These are phyloP conservation scores for Melanotaenia duboulayi DNA, from an alignment of 2,113 vertebrate genomes.

Conservation along the genomic window DNA sequence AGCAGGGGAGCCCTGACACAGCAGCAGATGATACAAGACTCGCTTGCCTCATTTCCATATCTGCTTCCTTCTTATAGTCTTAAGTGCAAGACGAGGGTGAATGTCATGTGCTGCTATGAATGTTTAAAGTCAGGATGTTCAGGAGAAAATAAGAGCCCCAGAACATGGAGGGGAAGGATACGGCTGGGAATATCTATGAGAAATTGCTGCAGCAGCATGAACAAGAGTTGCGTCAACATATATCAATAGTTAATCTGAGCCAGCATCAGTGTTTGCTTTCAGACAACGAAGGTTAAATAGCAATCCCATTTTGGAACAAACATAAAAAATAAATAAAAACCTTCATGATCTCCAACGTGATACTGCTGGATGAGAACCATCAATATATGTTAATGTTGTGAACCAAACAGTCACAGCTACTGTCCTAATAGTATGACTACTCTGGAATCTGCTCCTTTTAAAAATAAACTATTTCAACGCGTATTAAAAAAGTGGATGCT, in stretches of 20 bases:
- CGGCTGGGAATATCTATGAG: slow-evolving; percentile 36
- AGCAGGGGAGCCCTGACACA: slow-evolving; percentile 54
- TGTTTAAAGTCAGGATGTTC: slow-evolving; percentile 33
- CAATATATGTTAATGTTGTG: slow-evolving; percentile 70
- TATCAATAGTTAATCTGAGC: slow-evolving; percentile 46
- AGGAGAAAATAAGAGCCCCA: slow-evolving; percentile 4
- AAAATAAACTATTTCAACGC: slow-evolving; percentile 47
- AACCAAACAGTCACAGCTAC: slow-evolving; percentile 60
- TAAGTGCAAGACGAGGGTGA: slow-evolving; percentile 9
- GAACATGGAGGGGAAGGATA: slow-evolving; percentile 19
- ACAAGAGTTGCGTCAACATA: slow-evolving; percentile 4
- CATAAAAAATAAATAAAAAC: slow-evolving; percentile 42
- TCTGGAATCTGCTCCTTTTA: slow-evolving; percentile 62
- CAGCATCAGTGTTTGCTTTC: slow-evolving; percentile 1
- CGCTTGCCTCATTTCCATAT: slow-evolving; percentile 51
- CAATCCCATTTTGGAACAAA: slow-evolving; percentile 27
- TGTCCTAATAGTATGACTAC: slow-evolving; percentile 65
- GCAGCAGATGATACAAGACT: slow-evolving; percentile 36
- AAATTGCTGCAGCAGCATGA: slow-evolving; percentile 5
- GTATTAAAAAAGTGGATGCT: slow-evolving; percentile 4
- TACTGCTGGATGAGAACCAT: slow-evolving; percentile 75
- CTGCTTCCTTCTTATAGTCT: slow-evolving; percentile 12
- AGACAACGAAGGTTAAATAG: slow-evolving; percentile 21
- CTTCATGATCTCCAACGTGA: slow-evolving; percentile 58
- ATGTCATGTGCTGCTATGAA: slow-evolving; percentile 39